These are phyloP conservation scores for Drosophila busckii DNA, from an alignment of 1,140 invertebrate genomes.

Conservation along the genomic window DNA sequence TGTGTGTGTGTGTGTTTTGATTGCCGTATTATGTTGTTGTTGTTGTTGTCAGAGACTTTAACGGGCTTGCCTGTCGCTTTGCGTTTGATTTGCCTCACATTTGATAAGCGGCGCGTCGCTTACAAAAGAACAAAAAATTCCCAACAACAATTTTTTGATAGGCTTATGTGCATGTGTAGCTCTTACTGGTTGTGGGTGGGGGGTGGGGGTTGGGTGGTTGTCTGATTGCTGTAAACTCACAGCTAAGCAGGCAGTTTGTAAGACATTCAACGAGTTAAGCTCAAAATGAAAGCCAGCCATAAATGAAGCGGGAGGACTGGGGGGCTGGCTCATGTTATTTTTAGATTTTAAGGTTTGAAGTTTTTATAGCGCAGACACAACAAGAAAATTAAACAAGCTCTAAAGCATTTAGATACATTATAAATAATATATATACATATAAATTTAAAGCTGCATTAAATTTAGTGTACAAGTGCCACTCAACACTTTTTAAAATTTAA, in stretches of 20 bases:
- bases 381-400: no score
- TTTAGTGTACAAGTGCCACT: no score
- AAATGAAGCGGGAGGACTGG: no score
- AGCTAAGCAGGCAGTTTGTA: constrained; percentile 19
- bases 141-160: constrained; percentile 22
- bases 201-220: neutral
- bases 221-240: neutral
- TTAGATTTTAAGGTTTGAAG: no score
- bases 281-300: no score
- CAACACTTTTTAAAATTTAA: no score
- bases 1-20: constrained; percentile 42
- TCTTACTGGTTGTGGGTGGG: neutral
- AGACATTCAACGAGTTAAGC: constrained; percentile 20
- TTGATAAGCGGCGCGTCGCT: constrained; percentile 23
- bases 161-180: constrained; percentile 7
- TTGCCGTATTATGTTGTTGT: constrained; percentile 21
- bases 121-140: neutral
- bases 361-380: no score
- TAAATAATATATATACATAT: no score
- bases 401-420: no score
- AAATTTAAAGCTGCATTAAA: no score
- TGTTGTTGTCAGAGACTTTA: constrained; percentile 34
- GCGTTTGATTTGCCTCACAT: constrained; percentile 18
- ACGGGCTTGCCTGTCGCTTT: constrained; percentile 21
- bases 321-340: no score